Conservation (phyloP, 2,113 vertebrate genomes). For the Gracilinanus agilis region DNA sequence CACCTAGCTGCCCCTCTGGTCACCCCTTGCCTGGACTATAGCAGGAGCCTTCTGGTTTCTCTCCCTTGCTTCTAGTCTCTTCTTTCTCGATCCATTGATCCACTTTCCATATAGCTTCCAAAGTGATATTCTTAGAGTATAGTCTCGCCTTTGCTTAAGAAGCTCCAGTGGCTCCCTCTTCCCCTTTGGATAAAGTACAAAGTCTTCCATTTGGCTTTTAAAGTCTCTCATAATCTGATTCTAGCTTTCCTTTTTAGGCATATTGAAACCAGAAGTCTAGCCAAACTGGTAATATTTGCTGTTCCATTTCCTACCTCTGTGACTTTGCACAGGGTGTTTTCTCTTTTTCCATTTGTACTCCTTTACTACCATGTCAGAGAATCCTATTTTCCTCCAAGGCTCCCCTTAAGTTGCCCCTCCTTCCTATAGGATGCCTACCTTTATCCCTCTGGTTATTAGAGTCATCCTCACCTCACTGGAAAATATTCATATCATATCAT, state of each 20-base stretch:
- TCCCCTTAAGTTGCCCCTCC: neutral
- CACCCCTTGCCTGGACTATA: neutral
- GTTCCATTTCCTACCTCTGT: neutral
- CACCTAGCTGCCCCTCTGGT: no score
- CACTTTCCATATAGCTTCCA: neutral
- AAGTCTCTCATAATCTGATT: neutral
- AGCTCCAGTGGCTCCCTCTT: neutral
- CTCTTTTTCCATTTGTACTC: neutral
- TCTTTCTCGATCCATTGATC: neutral
- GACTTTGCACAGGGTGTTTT: neutral
- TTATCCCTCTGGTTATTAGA: neutral
- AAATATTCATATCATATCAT: neutral
- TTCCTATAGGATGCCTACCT: neutral
- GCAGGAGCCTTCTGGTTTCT: neutral
- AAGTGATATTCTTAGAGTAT: neutral
- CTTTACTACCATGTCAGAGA: neutral
- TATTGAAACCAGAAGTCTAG: neutral
- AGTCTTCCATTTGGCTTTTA: neutral
- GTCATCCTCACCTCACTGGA: neutral
- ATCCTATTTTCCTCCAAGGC: neutral
- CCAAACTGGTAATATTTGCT: neutral
- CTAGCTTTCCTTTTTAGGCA: neutral
- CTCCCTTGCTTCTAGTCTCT: neutral
- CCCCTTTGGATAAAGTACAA: neutral
- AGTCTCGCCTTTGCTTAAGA: neutral